A percentile compares a stretch with the other conserved stretches of the same genome.
Evolutionary conservation across 2,888 invertebrate genomes (phyloP).

Genomic region (Sisyra terminalis): DNA sequence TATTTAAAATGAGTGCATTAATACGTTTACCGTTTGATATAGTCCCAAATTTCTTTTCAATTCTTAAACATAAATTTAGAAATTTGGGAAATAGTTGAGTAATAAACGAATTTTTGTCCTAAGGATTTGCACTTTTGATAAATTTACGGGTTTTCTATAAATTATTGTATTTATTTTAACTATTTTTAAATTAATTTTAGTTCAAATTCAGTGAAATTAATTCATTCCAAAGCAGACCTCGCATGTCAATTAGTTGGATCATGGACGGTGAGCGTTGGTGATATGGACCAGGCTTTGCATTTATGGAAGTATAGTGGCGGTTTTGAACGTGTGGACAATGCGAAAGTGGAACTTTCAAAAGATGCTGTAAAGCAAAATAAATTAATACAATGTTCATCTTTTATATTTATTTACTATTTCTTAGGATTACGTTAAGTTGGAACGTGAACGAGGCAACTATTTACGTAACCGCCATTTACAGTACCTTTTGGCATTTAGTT

Average conservation of each 20-base stretch:
- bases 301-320: slow-evolving; percentile 93
- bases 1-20: too few species aligned
- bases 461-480: slow-evolving; percentile 81
- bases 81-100: too few species aligned
- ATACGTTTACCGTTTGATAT: too few species aligned
- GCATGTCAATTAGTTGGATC: slow-evolving; percentile 84
- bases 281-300: slow-evolving; percentile 94
- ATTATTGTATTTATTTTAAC: too few species aligned
- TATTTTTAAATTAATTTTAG: slow-evolving; percentile 30
- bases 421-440: slow-evolving; percentile 54
- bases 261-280: slow-evolving; percentile 92
- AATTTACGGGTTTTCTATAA: neutral
- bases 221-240: slow-evolving; percentile 55
- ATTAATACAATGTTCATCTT: slow-evolving; percentile 2
- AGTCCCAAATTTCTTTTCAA: too few species aligned
- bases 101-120: too few species aligned
- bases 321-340: slow-evolving; percentile 70
- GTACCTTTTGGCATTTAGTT: slow-evolving; percentile 89
- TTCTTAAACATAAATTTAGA: too few species aligned
- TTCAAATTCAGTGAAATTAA: slow-evolving; percentile 59
- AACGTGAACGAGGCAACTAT: slow-evolving; percentile 59
- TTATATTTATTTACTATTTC: slow-evolving; percentile 13
- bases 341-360: slow-evolving; percentile 47
- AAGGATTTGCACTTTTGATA: too few species aligned
- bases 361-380: slow-evolving; percentile 35